Base-by-base conservation (phyloP, 1,140 invertebrate species). In the Triops cancriformis region DNA sequence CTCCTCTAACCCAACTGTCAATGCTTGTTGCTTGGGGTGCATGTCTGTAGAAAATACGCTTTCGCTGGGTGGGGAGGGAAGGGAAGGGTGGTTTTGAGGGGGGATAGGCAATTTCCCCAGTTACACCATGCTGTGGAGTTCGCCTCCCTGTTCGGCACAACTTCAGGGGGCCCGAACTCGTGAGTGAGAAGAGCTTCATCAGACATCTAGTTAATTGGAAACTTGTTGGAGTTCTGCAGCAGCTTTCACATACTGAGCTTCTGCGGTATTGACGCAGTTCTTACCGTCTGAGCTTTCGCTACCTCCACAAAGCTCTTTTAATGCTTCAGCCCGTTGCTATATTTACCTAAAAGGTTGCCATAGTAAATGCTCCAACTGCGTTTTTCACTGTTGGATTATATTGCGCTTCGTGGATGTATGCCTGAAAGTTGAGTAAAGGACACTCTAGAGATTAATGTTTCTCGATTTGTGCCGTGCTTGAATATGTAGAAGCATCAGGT, bases 151-250 rank as follows among this genome's bases (percentile, higher is more conserved):
- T 23, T 64, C 18, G 51, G 51, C 14, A 18, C 11, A 64, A 64
- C 51, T 64, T 64, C 23, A 18, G 18, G 7, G 0, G 51, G 51
- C 3, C 11, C 51, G 4, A 23, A 51, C n/a, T 18, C 0, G 10
- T 64, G 51, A 64, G 51, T 64, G 51, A 18, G 51, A 64, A 64
- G 51, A 64, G 51, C n/a, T 64, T 64, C 51, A 64, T 64, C 51
- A 64, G 51, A 64, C 51, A 64, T 12, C 51, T 64, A 0, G 51
- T 64, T 64, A 64, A 64, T 64, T 64, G 14, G 51, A 64, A 64
- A 64, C 51, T 64, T 64, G 51, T 64, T 64, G 51, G 23, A 64
- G 51, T 18, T 64, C 51, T 18, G 3, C 18, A 18, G 51, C 0
- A 64, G 51, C 51, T 1, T 64, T 23, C 45, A 64, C 45, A 64